Evolutionary conservation across 2,797 vertebrate genomes (phyloP), one percentile per base, ranked within the genome.

Genomic region (Passerculus sandwichensis): DNA sequence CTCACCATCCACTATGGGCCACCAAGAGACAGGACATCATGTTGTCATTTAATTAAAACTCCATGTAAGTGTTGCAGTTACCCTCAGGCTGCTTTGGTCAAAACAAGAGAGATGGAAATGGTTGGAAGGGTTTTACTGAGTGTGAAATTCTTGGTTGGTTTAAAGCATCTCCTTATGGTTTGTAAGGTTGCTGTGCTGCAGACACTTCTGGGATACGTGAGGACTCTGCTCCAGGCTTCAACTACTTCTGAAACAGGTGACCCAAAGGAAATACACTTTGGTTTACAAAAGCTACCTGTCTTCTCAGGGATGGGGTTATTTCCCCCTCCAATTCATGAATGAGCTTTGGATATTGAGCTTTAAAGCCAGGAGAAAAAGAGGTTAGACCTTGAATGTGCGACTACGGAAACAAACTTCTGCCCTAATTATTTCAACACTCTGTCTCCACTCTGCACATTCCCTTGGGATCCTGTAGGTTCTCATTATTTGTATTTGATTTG

Each of bases 31-130:
- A 8, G 12, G 29, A 45, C 20, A 77, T 32, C 13, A 36, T 50
- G 7, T 88, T 96, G 93, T 81, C 34, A 50, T 95, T 97, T 97
- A 98, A 98, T 98, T 98, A 98, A 96, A 72, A 65, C 34, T 77
- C 23, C 32, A 77, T 67, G 34, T 96, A 97, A 97, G 74, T 77
- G 92, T 93, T 97, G 93, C 94, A 97, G 96, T 97, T 97, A 97
- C 78, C 89, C 90, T 92, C n/a, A 44, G 94, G 78, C 92, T 95
- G 93, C 93, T 93, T 83, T 20, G 64, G 13, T 77, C 66, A 92
- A 92, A 95, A 61, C 1, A 36, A 66, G 42, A 94, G 77, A 79
- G 74, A 85, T 74, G 44, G 88, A 89, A 77, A 40, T 18, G 19
- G 92, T 62, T 25, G 59, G 78, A 93, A 36, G 70, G 67, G 11